Percentiles rank a stretch among this genome's conserved stretches.
Conservation (phyloP, 2,888 invertebrate species). For the Tipula helvola region DNA sequence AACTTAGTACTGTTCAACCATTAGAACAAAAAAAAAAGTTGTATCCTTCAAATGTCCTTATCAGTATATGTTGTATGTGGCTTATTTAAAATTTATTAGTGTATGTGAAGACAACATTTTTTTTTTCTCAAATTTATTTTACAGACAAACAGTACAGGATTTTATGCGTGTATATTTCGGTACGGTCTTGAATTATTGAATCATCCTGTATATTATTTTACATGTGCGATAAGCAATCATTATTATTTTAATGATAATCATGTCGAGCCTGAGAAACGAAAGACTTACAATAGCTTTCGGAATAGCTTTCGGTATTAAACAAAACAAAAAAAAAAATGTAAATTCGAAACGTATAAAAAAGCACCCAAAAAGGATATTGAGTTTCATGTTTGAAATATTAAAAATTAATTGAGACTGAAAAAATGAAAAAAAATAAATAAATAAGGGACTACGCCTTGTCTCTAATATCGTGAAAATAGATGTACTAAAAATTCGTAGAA, state of each 20-base stretch:
- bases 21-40: not conserved
- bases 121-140: not conserved
- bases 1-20: not conserved
- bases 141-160: not conserved
- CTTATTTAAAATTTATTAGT: no score
- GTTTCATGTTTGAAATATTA: not conserved
- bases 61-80: no score
- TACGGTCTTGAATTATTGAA: not conserved
- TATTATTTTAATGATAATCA: not conserved
- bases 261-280: not conserved
- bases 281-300: not conserved
- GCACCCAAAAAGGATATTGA: not conserved
- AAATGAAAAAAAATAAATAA: not conserved
- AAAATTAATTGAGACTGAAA: not conserved
- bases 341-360: not conserved
- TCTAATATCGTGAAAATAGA: not conserved
- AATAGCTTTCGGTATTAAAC: not conserved
- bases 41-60: not conserved
- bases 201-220: not conserved
- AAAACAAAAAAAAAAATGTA: not conserved
- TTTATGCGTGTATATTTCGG: not conserved
- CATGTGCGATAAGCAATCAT: not conserved
- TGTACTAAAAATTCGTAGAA: not conserved
- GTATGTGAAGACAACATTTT: not conserved
- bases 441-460: not conserved